Base-by-base conservation (phyloP, 2,113 vertebrate species). In the Sardina pilchardus region DNA sequence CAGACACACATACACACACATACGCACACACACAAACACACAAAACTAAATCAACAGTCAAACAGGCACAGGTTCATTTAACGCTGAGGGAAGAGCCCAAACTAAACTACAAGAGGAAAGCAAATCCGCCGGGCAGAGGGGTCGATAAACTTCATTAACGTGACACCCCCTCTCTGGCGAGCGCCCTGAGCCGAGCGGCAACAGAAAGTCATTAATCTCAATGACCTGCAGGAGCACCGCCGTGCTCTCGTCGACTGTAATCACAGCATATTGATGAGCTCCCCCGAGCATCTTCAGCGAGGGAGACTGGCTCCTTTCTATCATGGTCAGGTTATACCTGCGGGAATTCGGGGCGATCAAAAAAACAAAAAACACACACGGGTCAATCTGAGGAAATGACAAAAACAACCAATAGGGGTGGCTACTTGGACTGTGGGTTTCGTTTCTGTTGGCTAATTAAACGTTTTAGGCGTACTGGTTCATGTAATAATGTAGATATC, bases 201-300 rank as follows among this genome's bases (percentile, higher is more conserved):
- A 26, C 26, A 71, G 26, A 71, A 34, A 34, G 63, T 30, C 63
- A 71, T 34, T 71, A 34, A 71, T 71, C n/a, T 81, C 84, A 56
- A 56, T n/a, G 95, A 99, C 98, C 97, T 99, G 97, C 85, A 98
- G 91, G 87, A 98, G 34, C 36, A 99, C 34, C 10, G 95, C 95
- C 2, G 97, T 98, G 56, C 91, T 87, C 90, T 97, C 97, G 89
- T 99, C 97, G 86, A 98, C 83, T n/a, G 97, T 97, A 89, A 99
- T 88, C 86, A 99, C 93, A 53, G 94, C 87, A 0, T 96, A 98
- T 81, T 0, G 86, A 17, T 95, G 92, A 34, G 90, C 91, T n/a
- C 91, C 91, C 86, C 96, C 96, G 34, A 97, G 95, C 53, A 93
- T 93, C 88, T 94, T 94, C 89, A 98, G 81, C 7, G 95, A 94